These are phyloP conservation scores for Zophobas atratus DNA, from an alignment of 1,140 invertebrate species.

Conservation along the genomic window DNA sequence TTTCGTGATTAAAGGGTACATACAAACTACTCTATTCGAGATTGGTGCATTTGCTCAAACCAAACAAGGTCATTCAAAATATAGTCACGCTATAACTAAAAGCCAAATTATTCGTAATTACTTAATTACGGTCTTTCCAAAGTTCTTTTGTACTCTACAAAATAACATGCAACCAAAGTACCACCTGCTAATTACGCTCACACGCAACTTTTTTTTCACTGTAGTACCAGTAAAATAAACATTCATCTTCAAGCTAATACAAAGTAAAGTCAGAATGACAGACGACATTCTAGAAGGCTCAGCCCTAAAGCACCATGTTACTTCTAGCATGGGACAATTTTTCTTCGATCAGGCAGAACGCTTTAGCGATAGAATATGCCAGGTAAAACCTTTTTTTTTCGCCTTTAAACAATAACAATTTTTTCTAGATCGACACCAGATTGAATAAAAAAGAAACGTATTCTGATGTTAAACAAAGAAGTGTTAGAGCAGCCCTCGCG, in stretches of 20 bases:
- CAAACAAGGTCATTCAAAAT: neutral
- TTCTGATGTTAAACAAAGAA: constrained; percentile 1
- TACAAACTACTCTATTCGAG: no score
- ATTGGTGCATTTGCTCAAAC: neutral
- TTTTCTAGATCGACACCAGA: constrained; percentile 14
- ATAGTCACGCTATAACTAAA: neutral
- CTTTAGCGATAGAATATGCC: constrained; percentile 46
- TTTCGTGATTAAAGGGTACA: no score
- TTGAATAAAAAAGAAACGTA: constrained; percentile 16
- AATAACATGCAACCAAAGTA: neutral
- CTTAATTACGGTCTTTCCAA: neutral
- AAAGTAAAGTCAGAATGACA: neutral
- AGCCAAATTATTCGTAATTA: neutral
- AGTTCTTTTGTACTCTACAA: no score
- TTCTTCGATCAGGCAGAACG: constrained; percentile 26
- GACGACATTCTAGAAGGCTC: neutral
- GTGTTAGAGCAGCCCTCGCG: constrained; percentile 21
- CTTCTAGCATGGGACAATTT: constrained; percentile 13
- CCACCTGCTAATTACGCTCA: neutral
- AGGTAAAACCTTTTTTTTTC: constrained; percentile 45
- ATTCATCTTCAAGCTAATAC: neutral
- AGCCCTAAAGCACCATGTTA: neutral
- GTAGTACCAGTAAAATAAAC: neutral
- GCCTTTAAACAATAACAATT: neutral
- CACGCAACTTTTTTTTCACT: neutral